Conservation (phyloP, 2,888 invertebrate species). For the Cecidostiba fungosa region DNA sequence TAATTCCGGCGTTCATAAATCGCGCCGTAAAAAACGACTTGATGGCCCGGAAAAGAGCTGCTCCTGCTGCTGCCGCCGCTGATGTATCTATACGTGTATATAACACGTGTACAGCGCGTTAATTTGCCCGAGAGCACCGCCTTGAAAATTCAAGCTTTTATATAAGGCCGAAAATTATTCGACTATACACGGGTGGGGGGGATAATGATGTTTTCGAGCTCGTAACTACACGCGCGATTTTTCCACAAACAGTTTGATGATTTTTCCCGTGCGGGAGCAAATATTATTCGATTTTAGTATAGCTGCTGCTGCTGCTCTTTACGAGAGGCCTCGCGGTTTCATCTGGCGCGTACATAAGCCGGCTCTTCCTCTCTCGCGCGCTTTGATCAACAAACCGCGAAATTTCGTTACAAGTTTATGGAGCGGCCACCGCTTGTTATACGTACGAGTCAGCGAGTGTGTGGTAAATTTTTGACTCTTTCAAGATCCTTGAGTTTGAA, state of each 20-base stretch:
- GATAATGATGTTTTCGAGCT: background rate
- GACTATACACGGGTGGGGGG: background rate
- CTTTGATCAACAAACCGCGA: slow-evolving; percentile 48
- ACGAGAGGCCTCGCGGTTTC: background rate
- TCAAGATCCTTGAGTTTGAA: background rate
- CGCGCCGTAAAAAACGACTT: background rate
- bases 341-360: background rate
- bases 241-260: background rate
- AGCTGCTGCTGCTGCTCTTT: background rate
- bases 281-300: background rate
- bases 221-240: background rate
- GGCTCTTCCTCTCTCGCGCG: background rate
- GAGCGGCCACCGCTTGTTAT: background rate
- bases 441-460: background rate
- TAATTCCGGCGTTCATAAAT: slow-evolving; percentile 16
- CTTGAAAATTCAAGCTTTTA: background rate
- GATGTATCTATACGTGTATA: background rate
- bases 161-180: background rate
- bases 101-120: background rate
- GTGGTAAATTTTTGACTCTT: background rate
- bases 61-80: background rate
- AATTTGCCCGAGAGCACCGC: background rate
- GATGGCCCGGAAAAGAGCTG: slow-evolving; percentile 16
- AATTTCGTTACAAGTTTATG: slow-evolving; percentile 44
- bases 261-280: background rate